A percentile compares a stretch with the other conserved stretches of the same genome.
Evolutionary conservation across 35 echinoderm and acorn worm genomes (phyloP).

Genomic region (Ophioderma brevispina): DNA sequence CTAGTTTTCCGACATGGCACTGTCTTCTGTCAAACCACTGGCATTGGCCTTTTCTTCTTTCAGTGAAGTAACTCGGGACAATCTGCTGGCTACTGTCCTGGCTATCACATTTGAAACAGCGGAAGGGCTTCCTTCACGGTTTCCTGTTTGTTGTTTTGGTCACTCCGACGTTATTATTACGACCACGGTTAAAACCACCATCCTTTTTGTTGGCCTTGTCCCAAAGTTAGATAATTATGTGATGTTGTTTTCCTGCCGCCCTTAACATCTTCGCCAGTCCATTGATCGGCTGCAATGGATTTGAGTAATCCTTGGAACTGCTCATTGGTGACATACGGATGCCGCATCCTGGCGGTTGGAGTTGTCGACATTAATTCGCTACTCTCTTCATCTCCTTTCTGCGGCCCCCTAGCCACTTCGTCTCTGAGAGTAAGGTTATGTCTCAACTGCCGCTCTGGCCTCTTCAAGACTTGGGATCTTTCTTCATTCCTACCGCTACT

Average conservation of each 20-base stretch:
- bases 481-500: conserved; percentile 40
- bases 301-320: background rate
- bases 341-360: no score
- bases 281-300: background rate
- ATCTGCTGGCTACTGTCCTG: no score
- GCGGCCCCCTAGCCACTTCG: background rate
- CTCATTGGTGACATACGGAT: background rate
- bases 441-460: conserved; percentile 22
- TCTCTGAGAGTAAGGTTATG: conserved; percentile 20
- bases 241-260: background rate
- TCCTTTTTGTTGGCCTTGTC: no score
- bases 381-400: background rate
- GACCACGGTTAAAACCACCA: no score
- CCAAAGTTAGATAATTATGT: no score
- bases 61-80: no score
- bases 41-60: background rate
- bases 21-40: background rate
- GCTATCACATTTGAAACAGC: background rate
- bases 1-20: conserved; percentile 18
- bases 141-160: background rate
- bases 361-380: background rate
- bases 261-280: background rate
- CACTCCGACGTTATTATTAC: no score
- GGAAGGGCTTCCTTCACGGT: background rate
- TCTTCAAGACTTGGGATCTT: conserved; percentile 29